These are phyloP conservation scores for Festucalex cinctus DNA, from an alignment of 2,113 vertebrate species.

Conservation along the genomic window DNA sequence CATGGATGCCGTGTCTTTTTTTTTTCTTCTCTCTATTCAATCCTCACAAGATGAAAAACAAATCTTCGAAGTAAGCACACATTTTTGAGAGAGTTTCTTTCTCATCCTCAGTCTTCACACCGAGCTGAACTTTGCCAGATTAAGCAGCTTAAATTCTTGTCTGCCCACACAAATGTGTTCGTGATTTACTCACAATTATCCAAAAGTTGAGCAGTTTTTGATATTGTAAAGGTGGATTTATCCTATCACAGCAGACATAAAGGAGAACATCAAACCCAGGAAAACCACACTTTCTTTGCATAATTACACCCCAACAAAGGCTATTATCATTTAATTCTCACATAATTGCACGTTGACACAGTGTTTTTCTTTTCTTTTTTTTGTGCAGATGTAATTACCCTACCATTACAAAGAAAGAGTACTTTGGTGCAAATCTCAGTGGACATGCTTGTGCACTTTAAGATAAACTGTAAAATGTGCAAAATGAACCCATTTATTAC, in stretches of 20 bases:
- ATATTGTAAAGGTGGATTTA: slow-evolving; percentile 54
- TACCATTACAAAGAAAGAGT: slow-evolving; percentile 30
- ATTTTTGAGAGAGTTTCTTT: slow-evolving; percentile 41
- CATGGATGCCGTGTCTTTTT: background rate
- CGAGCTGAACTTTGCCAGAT: slow-evolving; percentile 51
- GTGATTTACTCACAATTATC: slow-evolving; percentile 51
- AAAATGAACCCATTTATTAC: slow-evolving; percentile 34
- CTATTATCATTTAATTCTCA: slow-evolving; percentile 57
- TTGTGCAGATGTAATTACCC: slow-evolving; percentile 52
- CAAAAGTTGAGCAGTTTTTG: slow-evolving; percentile 56
- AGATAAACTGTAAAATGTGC: slow-evolving; percentile 30
- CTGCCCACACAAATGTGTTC: slow-evolving; percentile 63
- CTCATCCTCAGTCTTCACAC: slow-evolving; percentile 47
- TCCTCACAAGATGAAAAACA: slow-evolving; percentile 10
- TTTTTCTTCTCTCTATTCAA: slow-evolving; percentile 25
- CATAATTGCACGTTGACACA: slow-evolving; percentile 59
- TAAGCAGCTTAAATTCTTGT: slow-evolving; percentile 57
- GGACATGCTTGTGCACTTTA: slow-evolving; percentile 31
- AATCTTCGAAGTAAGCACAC: slow-evolving; percentile 32
- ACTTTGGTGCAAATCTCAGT: slow-evolving; percentile 35
- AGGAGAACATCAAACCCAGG: slow-evolving; percentile 24
- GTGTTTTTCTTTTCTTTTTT: slow-evolving; percentile 17
- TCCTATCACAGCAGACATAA: slow-evolving; percentile 39
- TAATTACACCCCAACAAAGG: slow-evolving; percentile 53
- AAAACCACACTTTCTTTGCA: slow-evolving; percentile 38